Conservation (phyloP, 92 coral and sea anemone species). For the Zoanthus gigantus region DNA sequence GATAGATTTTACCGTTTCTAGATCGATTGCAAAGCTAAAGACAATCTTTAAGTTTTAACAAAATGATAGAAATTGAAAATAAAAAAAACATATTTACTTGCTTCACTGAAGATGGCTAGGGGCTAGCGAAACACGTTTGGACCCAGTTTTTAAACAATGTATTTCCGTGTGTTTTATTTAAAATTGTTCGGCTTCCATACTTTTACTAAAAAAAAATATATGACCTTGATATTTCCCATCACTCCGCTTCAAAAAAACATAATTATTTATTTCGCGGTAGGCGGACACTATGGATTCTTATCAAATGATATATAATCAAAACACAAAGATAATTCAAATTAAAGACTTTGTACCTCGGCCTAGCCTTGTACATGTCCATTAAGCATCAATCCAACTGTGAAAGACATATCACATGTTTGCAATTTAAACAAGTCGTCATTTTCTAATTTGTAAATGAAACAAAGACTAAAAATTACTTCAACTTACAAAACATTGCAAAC, state of each 20-base stretch:
- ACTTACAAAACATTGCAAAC: neutral
- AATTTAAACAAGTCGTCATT: neutral
- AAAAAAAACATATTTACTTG: neutral
- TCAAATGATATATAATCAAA: conserved; percentile 11
- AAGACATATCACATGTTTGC: neutral
- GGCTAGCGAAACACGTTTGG: no score
- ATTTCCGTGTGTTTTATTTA: neutral
- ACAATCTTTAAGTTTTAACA: no score
- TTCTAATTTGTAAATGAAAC: neutral
- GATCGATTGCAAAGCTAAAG: no score
- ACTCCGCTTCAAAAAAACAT: neutral
- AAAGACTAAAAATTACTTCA: neutral
- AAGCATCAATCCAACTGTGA: neutral
- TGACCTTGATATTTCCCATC: neutral
- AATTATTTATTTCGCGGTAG: neutral
- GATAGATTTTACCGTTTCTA: no score
- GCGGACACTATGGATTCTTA: neutral
- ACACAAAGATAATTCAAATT: conserved; percentile 6
- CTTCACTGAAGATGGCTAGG: no score
- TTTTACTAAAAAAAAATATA: neutral
- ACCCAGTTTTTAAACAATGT: no score
- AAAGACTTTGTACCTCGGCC: conserved; percentile 16
- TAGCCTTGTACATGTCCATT: conserved; percentile 13
- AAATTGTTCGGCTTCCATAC: neutral
- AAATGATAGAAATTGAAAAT: neutral